Evolutionary conservation across 1,140 invertebrate genomes (phyloP), one percentile per base, ranked within the genome.

Genomic region (Manduca sexta): DNA sequence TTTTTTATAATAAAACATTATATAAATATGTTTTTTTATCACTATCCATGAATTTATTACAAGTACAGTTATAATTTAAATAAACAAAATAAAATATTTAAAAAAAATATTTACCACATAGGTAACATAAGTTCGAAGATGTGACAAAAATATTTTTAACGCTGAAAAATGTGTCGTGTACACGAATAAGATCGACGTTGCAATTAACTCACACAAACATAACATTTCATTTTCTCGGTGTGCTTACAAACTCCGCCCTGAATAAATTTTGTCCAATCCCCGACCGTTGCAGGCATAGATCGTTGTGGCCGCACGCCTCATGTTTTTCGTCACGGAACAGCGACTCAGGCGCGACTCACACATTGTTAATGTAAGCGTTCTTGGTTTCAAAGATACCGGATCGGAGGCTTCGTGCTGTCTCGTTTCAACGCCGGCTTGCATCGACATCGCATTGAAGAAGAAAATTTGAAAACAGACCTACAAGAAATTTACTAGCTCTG

Each of bases 261-360:
- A 67, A 75, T 63, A 58, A 77, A 81, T 68, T 79, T 79, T 73
- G 69, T 74, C 81, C 81, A 84, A 84, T 84, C 69, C 45, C 49
- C 45, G 59, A 42, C 45, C 49, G 64, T 21, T 52, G 70, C 69
- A 66, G 73, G 70, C 75, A 78, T 76, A 84, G 78, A 84, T 82
- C 78, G 77, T 69, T 60, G 60, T 69, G 71, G 69, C 69, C 74
- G 69, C 77, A 84, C 81, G 81, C 81, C 81, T 84, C 69, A 61
- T 74, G 67, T 75, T 81, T 73, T 81, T 77, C 74, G 81, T 80
- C 69, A 84, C 71, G 79, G 72, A 75, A 74, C 72, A 68, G 56
- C 78, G 74, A 81, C 81, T 84, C 81, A 74, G 79, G 81, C 81
- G 81, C 81, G 79, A 83, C 81, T 81, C 77, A 81, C 79, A 84